These are phyloP conservation scores for Myanophis thanlyinensis DNA, from an alignment of 2,113 vertebrate species.

Conservation along the genomic window DNA sequence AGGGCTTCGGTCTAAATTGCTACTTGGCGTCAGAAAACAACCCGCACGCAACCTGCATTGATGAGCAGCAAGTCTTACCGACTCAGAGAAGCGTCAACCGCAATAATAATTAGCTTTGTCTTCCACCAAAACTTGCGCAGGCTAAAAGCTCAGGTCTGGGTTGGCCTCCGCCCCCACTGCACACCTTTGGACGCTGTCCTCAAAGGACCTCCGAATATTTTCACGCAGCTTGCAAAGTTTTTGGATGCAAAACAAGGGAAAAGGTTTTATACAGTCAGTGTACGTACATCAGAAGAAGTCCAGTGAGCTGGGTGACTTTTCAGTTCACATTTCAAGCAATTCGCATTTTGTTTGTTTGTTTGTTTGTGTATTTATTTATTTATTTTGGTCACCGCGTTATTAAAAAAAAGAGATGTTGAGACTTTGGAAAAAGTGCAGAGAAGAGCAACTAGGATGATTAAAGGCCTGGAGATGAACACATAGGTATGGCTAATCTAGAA, in stretches of 20 bases:
- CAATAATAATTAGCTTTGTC: not conserved
- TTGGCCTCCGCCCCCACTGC: not conserved
- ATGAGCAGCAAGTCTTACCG: not conserved
- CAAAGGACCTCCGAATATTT: not conserved
- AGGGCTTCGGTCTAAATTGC: conserved; percentile 50
- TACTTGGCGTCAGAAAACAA: conserved; percentile 22
- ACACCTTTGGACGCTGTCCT: not conserved
- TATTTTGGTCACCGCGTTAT: not conserved
- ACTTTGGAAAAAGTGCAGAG: too few species aligned
- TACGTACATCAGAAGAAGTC: not conserved
- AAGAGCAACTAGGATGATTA: too few species aligned
- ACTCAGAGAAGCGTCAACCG: not conserved
- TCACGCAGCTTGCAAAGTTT: not conserved
- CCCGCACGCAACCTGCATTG: too few species aligned
- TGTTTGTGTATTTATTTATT: not conserved
- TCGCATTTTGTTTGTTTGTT: not conserved
- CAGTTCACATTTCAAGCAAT: not conserved
- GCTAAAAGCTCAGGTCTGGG: not conserved
- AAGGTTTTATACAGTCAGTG: not conserved
- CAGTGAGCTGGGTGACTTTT: not conserved
- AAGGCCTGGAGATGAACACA: too few species aligned
- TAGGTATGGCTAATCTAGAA: too few species aligned
- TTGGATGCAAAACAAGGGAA: not conserved
- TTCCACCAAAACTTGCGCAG: not conserved
- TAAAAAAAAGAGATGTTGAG: too few species aligned